These are phyloP conservation scores for Mastomys coucha DNA, from an alignment of 2,113 vertebrate species.

Conservation along the genomic window DNA sequence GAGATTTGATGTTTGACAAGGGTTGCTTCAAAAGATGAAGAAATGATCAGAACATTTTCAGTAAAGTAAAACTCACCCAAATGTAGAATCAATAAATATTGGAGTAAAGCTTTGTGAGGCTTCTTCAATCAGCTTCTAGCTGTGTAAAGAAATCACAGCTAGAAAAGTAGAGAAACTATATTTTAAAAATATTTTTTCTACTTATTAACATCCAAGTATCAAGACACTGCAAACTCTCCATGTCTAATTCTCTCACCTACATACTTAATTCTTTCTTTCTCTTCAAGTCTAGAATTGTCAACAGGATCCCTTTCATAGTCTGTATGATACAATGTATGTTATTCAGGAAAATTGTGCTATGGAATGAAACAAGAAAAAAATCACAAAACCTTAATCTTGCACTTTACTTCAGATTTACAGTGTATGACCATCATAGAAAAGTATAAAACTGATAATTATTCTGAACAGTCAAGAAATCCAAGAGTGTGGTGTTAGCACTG, in stretches of 20 bases:
- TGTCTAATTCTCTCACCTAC: background rate
- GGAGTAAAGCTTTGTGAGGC: background rate
- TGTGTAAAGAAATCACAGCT: background rate
- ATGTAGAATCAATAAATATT: background rate
- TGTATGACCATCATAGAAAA: background rate
- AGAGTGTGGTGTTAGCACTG: background rate
- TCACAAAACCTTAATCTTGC: background rate
- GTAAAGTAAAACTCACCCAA: background rate
- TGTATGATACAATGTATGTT: background rate
- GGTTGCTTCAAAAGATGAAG: background rate
- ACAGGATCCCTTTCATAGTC: background rate
- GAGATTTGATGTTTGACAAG: background rate
- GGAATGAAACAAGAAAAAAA: background rate
- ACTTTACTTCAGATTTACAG: background rate
- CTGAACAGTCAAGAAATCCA: background rate
- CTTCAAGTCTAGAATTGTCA: background rate
- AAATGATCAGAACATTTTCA: background rate
- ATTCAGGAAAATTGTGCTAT: background rate
- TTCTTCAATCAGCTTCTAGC: background rate
- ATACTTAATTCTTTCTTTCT: background rate
- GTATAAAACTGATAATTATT: background rate
- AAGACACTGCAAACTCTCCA: background rate
- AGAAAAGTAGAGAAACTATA: background rate
- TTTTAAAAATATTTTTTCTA: background rate
- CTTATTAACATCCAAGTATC: background rate